phyloP scores from a whole-genome alignment of 2,113 vertebrate species.

The Numenius arquata region DNA sequence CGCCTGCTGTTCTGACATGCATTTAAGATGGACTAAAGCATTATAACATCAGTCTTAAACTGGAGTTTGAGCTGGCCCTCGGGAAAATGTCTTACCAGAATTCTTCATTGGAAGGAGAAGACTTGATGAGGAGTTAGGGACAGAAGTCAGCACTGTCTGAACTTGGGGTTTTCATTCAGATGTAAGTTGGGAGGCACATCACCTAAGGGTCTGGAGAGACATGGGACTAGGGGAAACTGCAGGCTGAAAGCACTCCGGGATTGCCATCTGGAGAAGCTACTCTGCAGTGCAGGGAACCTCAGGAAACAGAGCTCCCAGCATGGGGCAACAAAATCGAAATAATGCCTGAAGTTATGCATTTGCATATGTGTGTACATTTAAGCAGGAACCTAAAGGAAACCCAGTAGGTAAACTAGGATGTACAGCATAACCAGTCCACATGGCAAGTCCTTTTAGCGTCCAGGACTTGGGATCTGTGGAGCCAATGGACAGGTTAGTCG shows the following conservation, averaged over 20 bases:
- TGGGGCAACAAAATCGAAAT: rapidly evolving
- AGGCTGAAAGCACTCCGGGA: not conserved
- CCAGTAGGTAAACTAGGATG: not conserved
- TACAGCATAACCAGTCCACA: not conserved
- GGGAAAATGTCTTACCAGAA: not conserved
- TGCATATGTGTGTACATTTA: not conserved
- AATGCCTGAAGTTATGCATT: not conserved
- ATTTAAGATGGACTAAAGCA: not conserved
- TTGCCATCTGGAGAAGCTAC: not conserved
- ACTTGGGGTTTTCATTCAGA: not conserved
- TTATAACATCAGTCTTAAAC: rapidly evolving
- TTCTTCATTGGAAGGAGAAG: not conserved
- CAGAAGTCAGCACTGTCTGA: not conserved
- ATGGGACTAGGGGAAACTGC: not conserved
- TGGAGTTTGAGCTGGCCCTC: not conserved
- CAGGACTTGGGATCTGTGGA: not conserved
- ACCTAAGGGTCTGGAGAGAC: not conserved
- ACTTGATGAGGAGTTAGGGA: not conserved
- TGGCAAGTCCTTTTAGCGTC: not conserved
- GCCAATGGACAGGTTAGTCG: not conserved
- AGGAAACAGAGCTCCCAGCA: not conserved
- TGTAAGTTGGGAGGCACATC: not conserved
- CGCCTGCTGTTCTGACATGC: not conserved
- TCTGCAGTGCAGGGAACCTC: not conserved
- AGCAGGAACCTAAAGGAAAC: not conserved